These are phyloP conservation scores for Pantherophis guttatus DNA, from an alignment of 2,113 vertebrate species.

Conservation along the genomic window DNA sequence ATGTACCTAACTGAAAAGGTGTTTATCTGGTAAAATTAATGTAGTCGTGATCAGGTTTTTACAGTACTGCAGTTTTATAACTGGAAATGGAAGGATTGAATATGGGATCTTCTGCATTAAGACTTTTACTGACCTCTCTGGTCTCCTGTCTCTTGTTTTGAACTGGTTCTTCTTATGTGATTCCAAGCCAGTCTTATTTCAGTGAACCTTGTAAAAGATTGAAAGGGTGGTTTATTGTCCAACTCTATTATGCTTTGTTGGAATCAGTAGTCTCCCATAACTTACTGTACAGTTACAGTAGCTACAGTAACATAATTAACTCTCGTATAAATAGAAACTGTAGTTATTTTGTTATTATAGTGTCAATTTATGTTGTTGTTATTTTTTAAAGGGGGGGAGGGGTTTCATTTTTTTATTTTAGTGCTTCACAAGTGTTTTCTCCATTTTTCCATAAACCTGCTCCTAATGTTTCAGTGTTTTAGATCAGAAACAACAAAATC, in stretches of 20 bases:
- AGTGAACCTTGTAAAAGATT: not conserved
- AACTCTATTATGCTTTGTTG: slow-evolving; percentile 6
- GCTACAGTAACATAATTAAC: not conserved
- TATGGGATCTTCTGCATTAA: not conserved
- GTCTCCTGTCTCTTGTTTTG: not conserved
- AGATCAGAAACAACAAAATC: not conserved
- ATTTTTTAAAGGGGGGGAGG: not conserved
- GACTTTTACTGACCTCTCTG: not conserved
- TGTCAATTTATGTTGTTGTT: not conserved
- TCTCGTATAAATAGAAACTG: not conserved
- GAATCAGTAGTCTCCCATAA: slow-evolving; percentile 14
- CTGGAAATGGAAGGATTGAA: not conserved
- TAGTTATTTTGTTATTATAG: not conserved
- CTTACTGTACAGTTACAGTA: not conserved
- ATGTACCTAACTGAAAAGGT: not conserved
- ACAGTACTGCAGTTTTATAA: not conserved
- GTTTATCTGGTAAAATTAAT: not conserved
- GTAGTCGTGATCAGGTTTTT: not conserved
- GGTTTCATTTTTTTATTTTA: not conserved
- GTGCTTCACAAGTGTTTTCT: not conserved
- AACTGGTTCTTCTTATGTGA: not conserved
- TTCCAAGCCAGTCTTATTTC: not conserved
- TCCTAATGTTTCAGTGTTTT: not conserved
- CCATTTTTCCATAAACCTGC: not conserved
- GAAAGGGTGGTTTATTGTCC: not conserved